Base-by-base conservation (phyloP, 2,797 vertebrate species). In the Oreochromis grahami region DNA sequence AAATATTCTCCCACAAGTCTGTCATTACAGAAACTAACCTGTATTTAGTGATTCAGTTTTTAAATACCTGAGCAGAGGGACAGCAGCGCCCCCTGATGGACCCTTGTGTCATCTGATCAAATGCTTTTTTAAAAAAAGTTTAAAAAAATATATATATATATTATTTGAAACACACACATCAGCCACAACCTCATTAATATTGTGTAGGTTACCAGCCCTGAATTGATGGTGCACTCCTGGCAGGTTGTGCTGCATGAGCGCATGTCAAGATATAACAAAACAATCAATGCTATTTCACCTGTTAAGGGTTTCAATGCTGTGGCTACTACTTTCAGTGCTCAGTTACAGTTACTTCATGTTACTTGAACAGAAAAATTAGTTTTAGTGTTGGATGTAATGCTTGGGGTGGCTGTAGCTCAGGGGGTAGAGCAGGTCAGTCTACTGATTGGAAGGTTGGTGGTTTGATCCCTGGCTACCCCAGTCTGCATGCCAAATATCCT, bases 71-170 rank as follows among this genome's bases (percentile, higher is more conserved):
- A 85, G 80, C 80, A 81, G 84, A 87, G 78, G 80, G 68, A 76
- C 82, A 82, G 86, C 80, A 78, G 81, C 86, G 82, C 84, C 85
- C 81, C 79, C 90, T 65, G 43, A 79, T 89, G 91, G 85, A 81
- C 13, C 77, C 68, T 81, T 48, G 41, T 60, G 58, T 79, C 63
- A 81, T 77, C 43, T 83, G 79, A 83, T 83, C 76, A 17, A 80
- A 65, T 86, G 8, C 4, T 70, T 29, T 45, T 43, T 8, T 0
- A 4, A 26, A 26, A 26, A 26, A 26, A 26, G 26, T 26, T 21
- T 21, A 24, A 24, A 26, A 26, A 26, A 26, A 26, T 26, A 26
- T n/a, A n/a, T n/a, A 26, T 26, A 26, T 26, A 26, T 26, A 26
- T 26, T 26, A 26, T 26, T 26, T 26, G 34, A 34, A 34, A 3